Percentiles rank a stretch among this genome's conserved stretches.
phyloP scores from a whole-genome alignment of 1,140 invertebrate genomes.

The Drosophila tani region DNA sequence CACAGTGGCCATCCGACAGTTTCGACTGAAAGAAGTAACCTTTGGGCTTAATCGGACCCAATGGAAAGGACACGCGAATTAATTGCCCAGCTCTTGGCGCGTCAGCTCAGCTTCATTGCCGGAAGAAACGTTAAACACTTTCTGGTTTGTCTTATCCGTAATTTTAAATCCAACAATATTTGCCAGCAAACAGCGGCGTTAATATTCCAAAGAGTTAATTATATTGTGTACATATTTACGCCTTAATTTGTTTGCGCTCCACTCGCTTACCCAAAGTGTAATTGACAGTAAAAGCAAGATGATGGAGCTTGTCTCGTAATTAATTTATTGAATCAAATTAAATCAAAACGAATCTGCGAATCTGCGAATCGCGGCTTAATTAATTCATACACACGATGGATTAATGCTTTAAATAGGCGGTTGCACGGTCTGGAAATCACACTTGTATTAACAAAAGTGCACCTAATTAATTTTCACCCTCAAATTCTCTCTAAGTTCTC shows the following conservation, averaged over 20 bases:
- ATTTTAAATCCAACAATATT: not conserved
- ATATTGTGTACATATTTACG: slow-evolving; percentile 32
- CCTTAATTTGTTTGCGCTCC: slow-evolving; percentile 22
- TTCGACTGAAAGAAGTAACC: not conserved
- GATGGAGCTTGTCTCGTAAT: slow-evolving; percentile 3
- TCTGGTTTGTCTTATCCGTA: not conserved
- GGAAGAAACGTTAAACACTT: not conserved
- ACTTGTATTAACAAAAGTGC: not conserved
- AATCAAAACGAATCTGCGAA: not conserved
- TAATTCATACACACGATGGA: slow-evolving; percentile 13
- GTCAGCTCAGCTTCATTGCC: not conserved
- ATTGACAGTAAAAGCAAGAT: slow-evolving; percentile 18
- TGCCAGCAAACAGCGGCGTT: slow-evolving; percentile 1
- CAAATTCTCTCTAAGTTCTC: not conserved
- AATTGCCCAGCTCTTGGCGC: not conserved
- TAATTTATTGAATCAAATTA: slow-evolving; percentile 23
- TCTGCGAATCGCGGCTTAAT: slow-evolving; percentile 2
- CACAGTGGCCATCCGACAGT: not conserved
- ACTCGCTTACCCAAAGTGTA: slow-evolving; percentile 20
- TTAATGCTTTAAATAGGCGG: slow-evolving; percentile 3
- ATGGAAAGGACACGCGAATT: not conserved
- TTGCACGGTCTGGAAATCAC: not conserved
- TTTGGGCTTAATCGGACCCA: not conserved
- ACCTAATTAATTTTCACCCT: slow-evolving; percentile 21
- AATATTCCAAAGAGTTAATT: slow-evolving; percentile 13